These are phyloP conservation scores for Actinostola sp. DNA, from an alignment of 92 coral and sea anemone genomes.

Conservation along the genomic window DNA sequence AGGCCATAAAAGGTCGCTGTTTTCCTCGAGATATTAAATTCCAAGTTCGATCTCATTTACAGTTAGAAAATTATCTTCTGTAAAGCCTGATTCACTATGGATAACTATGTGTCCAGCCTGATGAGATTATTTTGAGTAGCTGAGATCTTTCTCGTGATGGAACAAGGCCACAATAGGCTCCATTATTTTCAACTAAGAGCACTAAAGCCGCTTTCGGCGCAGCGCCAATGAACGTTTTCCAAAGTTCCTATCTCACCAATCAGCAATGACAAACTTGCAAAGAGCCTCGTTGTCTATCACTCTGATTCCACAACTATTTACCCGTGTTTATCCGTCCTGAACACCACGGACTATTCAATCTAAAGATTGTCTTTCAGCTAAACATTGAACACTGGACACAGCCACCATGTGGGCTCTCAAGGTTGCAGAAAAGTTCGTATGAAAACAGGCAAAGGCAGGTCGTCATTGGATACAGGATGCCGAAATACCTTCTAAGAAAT, in stretches of 20 bases:
- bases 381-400: not conserved
- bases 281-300: conserved; percentile 43
- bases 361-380: conserved; percentile 19
- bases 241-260: conserved; percentile 15
- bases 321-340: conserved; percentile 54
- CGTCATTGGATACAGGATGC: conserved; percentile 9
- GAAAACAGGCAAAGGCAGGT: conserved; percentile 15
- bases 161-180: not conserved
- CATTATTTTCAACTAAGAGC: not conserved
- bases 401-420: conserved; percentile 21
- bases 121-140: not conserved
- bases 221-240: conserved; percentile 9
- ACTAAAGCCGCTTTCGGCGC: conserved; percentile 21
- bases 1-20: no score
- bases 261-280: not conserved
- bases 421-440: not conserved
- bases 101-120: not conserved
- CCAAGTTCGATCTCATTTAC: no score
- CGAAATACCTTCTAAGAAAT: no score
- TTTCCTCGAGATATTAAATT: no score
- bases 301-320: conserved; percentile 71
- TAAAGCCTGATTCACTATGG: no score
- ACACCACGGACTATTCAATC: conserved; percentile 43
- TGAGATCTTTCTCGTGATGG: not conserved
- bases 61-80: no score